Evolutionary conservation across 2,113 vertebrate genomes (phyloP), one percentile per base, ranked within the genome.

Genomic region (Cyrtonyx montezumae): DNA sequence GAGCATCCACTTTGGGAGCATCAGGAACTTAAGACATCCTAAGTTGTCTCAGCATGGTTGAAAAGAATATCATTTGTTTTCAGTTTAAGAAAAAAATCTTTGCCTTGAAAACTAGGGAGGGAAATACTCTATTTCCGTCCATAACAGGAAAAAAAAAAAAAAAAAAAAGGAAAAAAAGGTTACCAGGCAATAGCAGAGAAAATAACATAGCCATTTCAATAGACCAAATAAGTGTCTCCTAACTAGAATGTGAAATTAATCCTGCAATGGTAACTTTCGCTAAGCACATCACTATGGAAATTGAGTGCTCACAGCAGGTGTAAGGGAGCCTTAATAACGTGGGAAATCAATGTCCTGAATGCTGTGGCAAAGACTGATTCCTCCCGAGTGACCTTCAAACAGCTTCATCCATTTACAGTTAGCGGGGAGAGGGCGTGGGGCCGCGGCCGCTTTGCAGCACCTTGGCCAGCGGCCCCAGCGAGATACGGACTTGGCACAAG

Each of bases 211-310:
- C 30, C 46, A 36, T 77, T 90, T 90, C 76, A 80, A n/a, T 18
- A 84, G 79, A 45, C 42, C 3, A 79, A 78, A 45, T 10, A 66
- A 84, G 46, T 3, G 26, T 53, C 55, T 59, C 66, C 37, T 87
- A 67, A 62, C 87, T 79, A 49, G 79, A 53, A 30, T 59, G 71
- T 34, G 76, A 88, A 80, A 91, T 90, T 3, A 78, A 32, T 63
- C n/a, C 85, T 53, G 81, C 61, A 26, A 37, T 6, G 11, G 71
- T 73, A 84, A 23, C 2, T 0, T 90, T 4, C n/a, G 79, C 82
- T 70, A 67, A 91, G 88, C 61, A 55, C 67, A 75, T 93, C 36
- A 1, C 87, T 78, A 48, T 78, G 90, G 92, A 93, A 86, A 93
- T n/a, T 2, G 65, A 66, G 63, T 85, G 63, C 66, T 82, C 62